Evolutionary conservation across 2,797 vertebrate species (phyloP).

Genomic region (Manis javanica): DNA sequence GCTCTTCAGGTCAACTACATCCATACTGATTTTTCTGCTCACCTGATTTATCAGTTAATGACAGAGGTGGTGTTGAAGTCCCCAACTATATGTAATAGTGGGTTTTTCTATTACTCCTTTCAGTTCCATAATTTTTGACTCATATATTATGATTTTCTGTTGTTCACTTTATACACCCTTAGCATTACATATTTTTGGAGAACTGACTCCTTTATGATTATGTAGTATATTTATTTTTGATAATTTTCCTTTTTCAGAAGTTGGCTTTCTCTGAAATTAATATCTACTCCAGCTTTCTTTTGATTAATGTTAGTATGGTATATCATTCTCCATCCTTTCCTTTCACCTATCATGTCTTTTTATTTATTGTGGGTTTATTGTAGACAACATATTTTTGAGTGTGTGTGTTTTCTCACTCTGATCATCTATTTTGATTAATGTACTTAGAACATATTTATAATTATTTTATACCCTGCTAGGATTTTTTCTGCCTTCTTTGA

Average conservation of each 20-base stretch:
- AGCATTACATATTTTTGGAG: background rate
- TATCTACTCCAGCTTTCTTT: background rate
- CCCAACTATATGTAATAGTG: background rate
- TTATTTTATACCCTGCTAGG: background rate
- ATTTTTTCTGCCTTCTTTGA: background rate
- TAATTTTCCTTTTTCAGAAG: background rate
- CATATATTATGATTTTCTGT: background rate
- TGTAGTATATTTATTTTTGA: background rate
- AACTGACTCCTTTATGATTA: background rate
- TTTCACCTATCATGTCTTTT: background rate
- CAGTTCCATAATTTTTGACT: background rate
- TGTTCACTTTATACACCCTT: background rate
- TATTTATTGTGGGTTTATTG: background rate
- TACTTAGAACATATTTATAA: background rate
- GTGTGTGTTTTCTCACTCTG: background rate
- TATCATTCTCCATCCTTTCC: background rate
- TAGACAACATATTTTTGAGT: background rate
- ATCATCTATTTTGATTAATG: background rate
- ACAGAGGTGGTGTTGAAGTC: background rate
- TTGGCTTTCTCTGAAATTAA: conserved; percentile 13
- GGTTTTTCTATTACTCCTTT: background rate
- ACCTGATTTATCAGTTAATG: background rate
- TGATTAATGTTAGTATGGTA: background rate
- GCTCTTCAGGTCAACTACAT: background rate
- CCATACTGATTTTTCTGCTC: background rate